A percentile compares a stretch with the other conserved stretches of the same genome.
phyloP scores from a whole-genome alignment of 2,888 invertebrate species.

The Ectemnius continuus region DNA sequence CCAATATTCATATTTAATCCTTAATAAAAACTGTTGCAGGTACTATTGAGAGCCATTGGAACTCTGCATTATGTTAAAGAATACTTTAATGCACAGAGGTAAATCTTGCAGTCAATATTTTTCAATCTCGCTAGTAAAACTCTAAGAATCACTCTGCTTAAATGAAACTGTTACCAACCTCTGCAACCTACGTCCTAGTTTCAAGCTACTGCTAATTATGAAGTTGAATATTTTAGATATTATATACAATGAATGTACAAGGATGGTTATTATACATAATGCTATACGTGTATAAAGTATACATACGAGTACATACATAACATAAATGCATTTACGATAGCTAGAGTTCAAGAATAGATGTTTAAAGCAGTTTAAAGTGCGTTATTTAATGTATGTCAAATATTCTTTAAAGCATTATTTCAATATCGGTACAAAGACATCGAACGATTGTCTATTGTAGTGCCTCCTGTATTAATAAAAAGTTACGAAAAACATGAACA shows the following conservation, averaged over 20 bases:
- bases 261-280: not conserved
- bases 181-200: constrained; percentile 3
- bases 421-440: not conserved
- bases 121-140: constrained; percentile 3
- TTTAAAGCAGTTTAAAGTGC: no score
- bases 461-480: no score
- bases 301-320: constrained; percentile 23
- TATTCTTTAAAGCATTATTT: not conserved
- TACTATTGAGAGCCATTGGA: no score
- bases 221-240: constrained; percentile 15
- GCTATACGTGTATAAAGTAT: not conserved
- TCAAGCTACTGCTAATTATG: constrained; percentile 7
- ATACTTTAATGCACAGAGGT: not conserved
- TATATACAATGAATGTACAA: constrained; percentile 11
- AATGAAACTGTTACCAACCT: constrained; percentile 11
- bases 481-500: no score
- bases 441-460: not conserved
- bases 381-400: no score
- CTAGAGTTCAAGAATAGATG: no score
- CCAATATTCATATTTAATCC: no score
- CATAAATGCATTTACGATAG: constrained; percentile 37
- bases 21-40: no score
- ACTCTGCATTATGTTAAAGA: no score
- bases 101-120: not conserved
- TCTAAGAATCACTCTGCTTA: constrained; percentile 12